Evolutionary conservation across 2,113 vertebrate genomes (phyloP), one percentile per base, ranked within the genome.

Genomic region (Archocentrus centrarchus): DNA sequence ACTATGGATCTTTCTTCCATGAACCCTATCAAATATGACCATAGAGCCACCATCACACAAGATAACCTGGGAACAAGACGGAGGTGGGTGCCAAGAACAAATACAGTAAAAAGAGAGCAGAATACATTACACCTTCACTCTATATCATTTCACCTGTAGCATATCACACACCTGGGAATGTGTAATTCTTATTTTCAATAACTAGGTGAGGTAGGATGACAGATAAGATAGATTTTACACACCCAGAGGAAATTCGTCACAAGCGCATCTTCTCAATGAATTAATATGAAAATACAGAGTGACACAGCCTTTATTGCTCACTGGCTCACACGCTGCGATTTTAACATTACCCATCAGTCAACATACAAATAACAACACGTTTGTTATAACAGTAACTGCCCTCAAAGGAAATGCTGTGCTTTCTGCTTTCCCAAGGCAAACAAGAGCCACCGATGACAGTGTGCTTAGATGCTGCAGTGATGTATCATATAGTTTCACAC

Each of bases 161-260:
- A 55, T 62, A 77, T 86, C 53, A 60, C 75, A 68, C 89, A 90
- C 82, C 79, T 64, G 77, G 77, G 80, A 91, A 86, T 22, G 80
- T 32, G 59, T 77, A 50, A 84, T 86, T 87, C 77, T 81, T 53
- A 60, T 83, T 81, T 89, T 83, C 82, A 85, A 88, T 88, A 89
- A 85, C 70, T 18, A 68, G 57, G 59, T 75, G 53, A 70, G 55
- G 55, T 76, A 85, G 59, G 83, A 85, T 64, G 90, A 87, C 85
- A 86, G 90, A 84, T 61, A 22, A 79, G 82, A 88, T 84, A 55
- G 70, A 87, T 88, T 87, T 81, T 37, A 83, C 17, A 1, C 47
- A 91, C 92, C 90, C 93, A 4, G 73, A 86, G 92, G 91, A 93
- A 88, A 94, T 91, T 30, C 80, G 75, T 79, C 76, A 68, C 59